Conservation (phyloP, 2,797 vertebrate species). For the Notolepis coatsorum region DNA sequence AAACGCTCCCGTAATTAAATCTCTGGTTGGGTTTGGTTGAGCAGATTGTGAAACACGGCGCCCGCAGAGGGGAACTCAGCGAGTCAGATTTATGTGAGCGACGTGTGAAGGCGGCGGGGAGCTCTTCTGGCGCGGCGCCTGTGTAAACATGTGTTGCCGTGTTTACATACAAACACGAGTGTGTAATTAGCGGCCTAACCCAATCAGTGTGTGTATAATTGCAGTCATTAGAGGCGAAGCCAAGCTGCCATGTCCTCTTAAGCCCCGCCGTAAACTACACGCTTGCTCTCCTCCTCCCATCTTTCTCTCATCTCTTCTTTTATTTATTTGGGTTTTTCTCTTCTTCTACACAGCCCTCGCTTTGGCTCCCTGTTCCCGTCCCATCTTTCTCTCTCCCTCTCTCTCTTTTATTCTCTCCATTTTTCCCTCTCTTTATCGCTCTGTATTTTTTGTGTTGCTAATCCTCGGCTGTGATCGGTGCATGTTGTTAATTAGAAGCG, state of each 20-base stretch:
- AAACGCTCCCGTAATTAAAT: constrained; percentile 69
- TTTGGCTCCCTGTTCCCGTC: constrained; percentile 39
- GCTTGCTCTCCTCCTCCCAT: constrained; percentile 23
- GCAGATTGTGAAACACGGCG: constrained; percentile 69
- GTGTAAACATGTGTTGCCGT: constrained; percentile 74
- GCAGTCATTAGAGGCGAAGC: constrained; percentile 77
- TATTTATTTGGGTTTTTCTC: constrained; percentile 72
- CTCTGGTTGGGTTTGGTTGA: constrained; percentile 52
- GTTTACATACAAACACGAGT: constrained; percentile 71
- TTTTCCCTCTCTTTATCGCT: constrained; percentile 39
- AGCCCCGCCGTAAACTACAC: constrained; percentile 74
- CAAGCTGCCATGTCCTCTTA: constrained; percentile 73
- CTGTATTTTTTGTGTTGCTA: constrained; percentile 38
- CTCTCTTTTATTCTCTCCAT: constrained; percentile 35
- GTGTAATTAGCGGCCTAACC: constrained; percentile 81
- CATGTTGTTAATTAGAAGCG: constrained; percentile 80
- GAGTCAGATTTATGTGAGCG: constrained; percentile 73
- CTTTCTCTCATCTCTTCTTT: constrained; percentile 70
- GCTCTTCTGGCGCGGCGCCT: constrained; percentile 63
- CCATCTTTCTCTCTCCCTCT: constrained; percentile 42
- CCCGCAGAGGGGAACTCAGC: constrained; percentile 63
- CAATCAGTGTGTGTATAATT: constrained; percentile 81
- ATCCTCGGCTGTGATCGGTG: constrained; percentile 77
- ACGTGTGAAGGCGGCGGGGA: constrained; percentile 55
- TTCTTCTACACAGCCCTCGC: constrained; percentile 40